Base-by-base conservation (phyloP, 1,140 invertebrate species). In the Aricia agestis region DNA sequence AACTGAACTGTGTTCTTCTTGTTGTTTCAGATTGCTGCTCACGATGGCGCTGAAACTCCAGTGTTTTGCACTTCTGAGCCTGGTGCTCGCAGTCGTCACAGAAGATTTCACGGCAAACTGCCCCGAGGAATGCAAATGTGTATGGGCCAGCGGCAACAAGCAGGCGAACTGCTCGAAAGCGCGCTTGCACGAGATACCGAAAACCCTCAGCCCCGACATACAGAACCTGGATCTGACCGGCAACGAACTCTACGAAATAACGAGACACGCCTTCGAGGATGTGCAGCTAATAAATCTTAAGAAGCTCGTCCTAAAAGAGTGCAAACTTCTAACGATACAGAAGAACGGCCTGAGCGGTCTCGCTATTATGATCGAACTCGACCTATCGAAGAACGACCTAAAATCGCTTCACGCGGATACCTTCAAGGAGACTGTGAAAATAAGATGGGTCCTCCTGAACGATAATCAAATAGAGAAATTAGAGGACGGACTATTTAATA, bases 351-450 rank as follows among this genome's bases (percentile, higher is more conserved):
- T 98, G 77, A 94, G 93, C 69, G 94, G 94, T 1, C 92, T 98
- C 17, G 93, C 93, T 63, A 95, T 97, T 71, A 92, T 98, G 59
- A 96, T 97, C 42, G 96, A 98, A 86, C 90, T 98, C 42, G 96
- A 98, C 83, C 87, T 98, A 63, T 96, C 96, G 0, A 93, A 93
- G 71, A 98, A 98, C 82, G 91, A 92, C 1, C 94, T 98, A 6
- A 92, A 91, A 41, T 93, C 92, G 1, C 85, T 98, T 10, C 92
- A 96, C 66, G 93, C 94, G 0, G 94, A 94, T 15, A 95, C 95
- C 0, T 98, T 98, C 77, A 89, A 87, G 10, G 94, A 95, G 36
- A 94, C 95, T 2, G 87, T 93, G 19, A 94, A 94, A 78, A 89
- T 98, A 2, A 91, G 96, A 59, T 94, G 94, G 58, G 86, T 98